A percentile compares a stretch with the other conserved stretches of the same genome.
These are phyloP conservation scores for Seladonia tumulorum DNA, from an alignment of 2,888 invertebrate genomes.

Conservation along the genomic window DNA sequence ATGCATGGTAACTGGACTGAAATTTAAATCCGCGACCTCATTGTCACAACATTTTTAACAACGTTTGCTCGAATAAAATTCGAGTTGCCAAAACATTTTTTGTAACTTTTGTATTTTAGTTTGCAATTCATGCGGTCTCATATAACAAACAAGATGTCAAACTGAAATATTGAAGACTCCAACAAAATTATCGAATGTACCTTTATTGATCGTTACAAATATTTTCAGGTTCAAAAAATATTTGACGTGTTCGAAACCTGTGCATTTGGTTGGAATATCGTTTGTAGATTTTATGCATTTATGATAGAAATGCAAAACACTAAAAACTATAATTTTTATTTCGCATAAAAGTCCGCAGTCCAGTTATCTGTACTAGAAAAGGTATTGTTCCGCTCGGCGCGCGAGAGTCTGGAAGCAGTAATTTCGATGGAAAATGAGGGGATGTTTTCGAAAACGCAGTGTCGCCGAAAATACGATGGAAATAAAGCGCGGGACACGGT, in stretches of 20 bases:
- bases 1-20: not conserved
- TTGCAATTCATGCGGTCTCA: not conserved
- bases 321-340: not conserved
- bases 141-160: not conserved
- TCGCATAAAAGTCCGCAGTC: not conserved
- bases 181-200: not conserved
- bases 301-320: not conserved
- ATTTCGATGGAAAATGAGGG: not conserved
- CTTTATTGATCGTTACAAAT: not conserved
- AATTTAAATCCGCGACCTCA: not conserved
- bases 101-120: not conserved
- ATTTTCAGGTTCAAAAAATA: not conserved
- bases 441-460: not conserved
- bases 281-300: too few species aligned
- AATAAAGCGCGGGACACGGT: not conserved
- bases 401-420: not conserved
- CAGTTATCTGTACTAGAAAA: not conserved
- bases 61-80: not conserved
- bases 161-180: not conserved
- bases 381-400: not conserved
- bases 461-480: slow-evolving; percentile 6
- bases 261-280: not conserved
- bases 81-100: not conserved
- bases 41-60: not conserved
- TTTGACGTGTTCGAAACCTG: not conserved